Percentiles rank a stretch among this genome's conserved stretches.
These are phyloP conservation scores for Aquatica leii DNA, from an alignment of 2,888 invertebrate species.

Conservation along the genomic window DNA sequence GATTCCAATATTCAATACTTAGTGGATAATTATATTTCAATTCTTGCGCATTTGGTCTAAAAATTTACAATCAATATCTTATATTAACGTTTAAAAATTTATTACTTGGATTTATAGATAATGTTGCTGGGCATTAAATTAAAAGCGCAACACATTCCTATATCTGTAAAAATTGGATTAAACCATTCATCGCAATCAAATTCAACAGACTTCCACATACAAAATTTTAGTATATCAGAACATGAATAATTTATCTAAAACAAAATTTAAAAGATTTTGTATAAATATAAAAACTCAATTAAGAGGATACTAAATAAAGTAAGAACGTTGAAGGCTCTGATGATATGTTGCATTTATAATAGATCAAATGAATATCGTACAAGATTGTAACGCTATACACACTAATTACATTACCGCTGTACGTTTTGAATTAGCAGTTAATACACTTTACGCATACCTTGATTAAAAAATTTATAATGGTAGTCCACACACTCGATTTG, in stretches of 20 bases:
- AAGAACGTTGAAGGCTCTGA: too few relatives aligned
- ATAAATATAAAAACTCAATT: neutral
- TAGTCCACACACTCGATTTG: neutral
- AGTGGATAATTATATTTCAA: constrained; percentile 13
- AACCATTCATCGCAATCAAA: constrained; percentile 74
- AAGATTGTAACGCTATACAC: too few relatives aligned
- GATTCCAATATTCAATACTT: constrained; percentile 72
- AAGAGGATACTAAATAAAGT: neutral
- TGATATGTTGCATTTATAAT: too few relatives aligned
- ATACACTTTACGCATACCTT: too few relatives aligned
- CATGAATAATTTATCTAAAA: constrained; percentile 13
- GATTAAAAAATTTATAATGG: constrained; percentile 7
- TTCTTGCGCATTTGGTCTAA: constrained; percentile 2
- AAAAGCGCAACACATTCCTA: constrained; percentile 86
- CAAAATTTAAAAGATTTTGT: neutral
- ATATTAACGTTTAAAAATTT: neutral
- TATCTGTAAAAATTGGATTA: constrained; percentile 81
- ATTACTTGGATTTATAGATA: constrained; percentile 14
- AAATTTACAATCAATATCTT: neutral
- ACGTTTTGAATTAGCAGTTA: too few relatives aligned
- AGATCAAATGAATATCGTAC: too few relatives aligned
- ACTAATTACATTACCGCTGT: too few relatives aligned
- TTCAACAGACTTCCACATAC: constrained; percentile 71
- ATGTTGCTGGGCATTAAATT: constrained; percentile 71
- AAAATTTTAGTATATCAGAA: constrained; percentile 74